Percentiles rank a stretch among this genome's conserved stretches.
Evolutionary conservation across 2,797 vertebrate genomes (phyloP).

Genomic region (Varecia variegata): DNA sequence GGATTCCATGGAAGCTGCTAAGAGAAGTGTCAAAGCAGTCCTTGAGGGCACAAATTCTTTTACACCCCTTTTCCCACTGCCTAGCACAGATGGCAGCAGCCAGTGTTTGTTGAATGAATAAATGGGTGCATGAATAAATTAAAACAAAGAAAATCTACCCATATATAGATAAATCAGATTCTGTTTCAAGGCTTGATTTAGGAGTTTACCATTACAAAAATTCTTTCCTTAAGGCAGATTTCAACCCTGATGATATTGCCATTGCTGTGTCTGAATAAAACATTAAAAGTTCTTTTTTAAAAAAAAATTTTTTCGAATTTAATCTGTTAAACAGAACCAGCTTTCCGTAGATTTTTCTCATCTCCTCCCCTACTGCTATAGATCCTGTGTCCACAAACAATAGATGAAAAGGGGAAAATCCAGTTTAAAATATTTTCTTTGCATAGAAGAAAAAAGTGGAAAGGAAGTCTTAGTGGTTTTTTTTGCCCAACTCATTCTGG

Average conservation of each 20-base stretch:
- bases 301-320: background rate
- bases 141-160: background rate
- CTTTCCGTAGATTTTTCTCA: background rate
- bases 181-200: slow-evolving; percentile 18
- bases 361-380: background rate
- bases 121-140: background rate
- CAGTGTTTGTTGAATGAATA: background rate
- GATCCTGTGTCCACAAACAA: background rate
- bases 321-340: slow-evolving; percentile 49
- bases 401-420: background rate
- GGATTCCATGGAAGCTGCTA: background rate
- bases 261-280: slow-evolving; percentile 19
- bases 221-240: background rate
- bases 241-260: background rate
- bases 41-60: background rate
- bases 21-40: background rate
- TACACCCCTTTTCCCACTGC: background rate
- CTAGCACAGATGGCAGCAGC: background rate
- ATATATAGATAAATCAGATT: background rate
- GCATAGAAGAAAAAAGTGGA: background rate
- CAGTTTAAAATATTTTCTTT: slow-evolving; percentile 16
- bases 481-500: background rate
- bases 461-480: background rate
- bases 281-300: background rate
- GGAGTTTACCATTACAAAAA: background rate